These are phyloP conservation scores for Squalus acanthias DNA, from an alignment of 2,797 vertebrate species.

Conservation along the genomic window DNA sequence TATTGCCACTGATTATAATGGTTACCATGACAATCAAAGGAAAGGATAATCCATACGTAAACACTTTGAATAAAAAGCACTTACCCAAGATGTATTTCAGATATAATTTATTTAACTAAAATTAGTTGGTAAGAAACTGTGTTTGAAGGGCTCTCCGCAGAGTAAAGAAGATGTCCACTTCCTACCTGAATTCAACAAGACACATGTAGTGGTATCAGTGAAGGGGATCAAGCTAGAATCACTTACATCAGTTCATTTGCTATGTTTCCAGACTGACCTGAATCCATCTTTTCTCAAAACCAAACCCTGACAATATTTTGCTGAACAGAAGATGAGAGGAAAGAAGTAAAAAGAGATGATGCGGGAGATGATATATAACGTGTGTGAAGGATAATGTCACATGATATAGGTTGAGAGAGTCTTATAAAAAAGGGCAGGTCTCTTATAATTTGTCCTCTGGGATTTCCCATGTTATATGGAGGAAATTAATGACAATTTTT, in stretches of 20 bases:
- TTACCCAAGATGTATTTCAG: not conserved
- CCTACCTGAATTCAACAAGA: not conserved
- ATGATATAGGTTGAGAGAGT: not conserved
- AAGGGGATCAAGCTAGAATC: not conserved
- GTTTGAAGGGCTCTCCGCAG: not conserved
- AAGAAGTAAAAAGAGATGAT: not conserved
- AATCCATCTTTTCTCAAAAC: not conserved
- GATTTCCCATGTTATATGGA: not conserved
- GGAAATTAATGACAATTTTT: not conserved
- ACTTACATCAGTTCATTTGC: not conserved
- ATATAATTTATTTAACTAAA: not conserved
- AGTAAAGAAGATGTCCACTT: not conserved
- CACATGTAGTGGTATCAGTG: not conserved
- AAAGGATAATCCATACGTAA: not conserved
- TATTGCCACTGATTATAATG: not conserved
- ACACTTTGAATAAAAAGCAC: not conserved
- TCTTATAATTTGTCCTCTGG: not conserved
- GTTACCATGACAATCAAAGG: not conserved
- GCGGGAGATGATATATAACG: not conserved
- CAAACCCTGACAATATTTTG: not conserved
- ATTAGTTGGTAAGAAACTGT: not conserved
- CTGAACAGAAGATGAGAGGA: not conserved
- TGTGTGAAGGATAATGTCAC: no score
- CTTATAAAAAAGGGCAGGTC: not conserved
- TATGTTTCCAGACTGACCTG: not conserved